These are phyloP conservation scores for Dicycla oo DNA, from an alignment of 2,888 invertebrate genomes.

Conservation along the genomic window DNA sequence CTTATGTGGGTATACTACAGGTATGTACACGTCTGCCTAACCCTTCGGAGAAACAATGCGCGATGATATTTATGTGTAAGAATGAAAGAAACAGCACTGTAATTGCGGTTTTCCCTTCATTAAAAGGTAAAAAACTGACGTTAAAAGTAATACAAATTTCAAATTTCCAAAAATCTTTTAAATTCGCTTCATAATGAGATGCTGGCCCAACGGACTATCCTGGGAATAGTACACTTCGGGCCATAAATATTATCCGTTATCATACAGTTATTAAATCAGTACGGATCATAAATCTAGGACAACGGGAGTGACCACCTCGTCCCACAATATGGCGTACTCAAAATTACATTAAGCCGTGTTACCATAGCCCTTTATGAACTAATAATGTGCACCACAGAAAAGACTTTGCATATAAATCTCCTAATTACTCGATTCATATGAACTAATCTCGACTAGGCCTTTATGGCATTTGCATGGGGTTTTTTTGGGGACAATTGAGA, in stretches of 20 bases:
- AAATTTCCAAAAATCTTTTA: background rate
- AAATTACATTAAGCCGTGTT: slow-evolving; percentile 83
- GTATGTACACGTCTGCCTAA: background rate
- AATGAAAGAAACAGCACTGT: background rate
- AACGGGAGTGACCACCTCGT: slow-evolving; percentile 88
- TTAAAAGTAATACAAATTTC: background rate
- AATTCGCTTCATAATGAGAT: slow-evolving; percentile 47
- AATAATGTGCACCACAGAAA: slow-evolving; percentile 88
- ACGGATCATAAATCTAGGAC: slow-evolving; percentile 85
- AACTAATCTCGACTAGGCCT: slow-evolving; percentile 85
- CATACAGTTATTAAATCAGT: slow-evolving; percentile 85
- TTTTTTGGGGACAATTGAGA: slow-evolving; percentile 82
- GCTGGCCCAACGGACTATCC: slow-evolving; percentile 72
- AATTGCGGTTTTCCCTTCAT: background rate
- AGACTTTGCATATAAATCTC: slow-evolving; percentile 90
- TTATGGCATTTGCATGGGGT: slow-evolving; percentile 83
- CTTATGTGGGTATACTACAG: background rate
- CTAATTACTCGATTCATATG: slow-evolving; percentile 88
- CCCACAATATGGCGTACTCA: slow-evolving; percentile 80
- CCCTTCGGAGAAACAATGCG: background rate
- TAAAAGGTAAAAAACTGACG: no score
- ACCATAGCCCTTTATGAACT: slow-evolving; percentile 83
- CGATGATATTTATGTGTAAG: background rate
- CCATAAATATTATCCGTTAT: slow-evolving; percentile 87
- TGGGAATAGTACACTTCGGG: slow-evolving; percentile 71